Evolutionary conservation across 2,888 invertebrate species (phyloP), one percentile per base, ranked within the genome.

Genomic region (Drosophila kuntzei): DNA sequence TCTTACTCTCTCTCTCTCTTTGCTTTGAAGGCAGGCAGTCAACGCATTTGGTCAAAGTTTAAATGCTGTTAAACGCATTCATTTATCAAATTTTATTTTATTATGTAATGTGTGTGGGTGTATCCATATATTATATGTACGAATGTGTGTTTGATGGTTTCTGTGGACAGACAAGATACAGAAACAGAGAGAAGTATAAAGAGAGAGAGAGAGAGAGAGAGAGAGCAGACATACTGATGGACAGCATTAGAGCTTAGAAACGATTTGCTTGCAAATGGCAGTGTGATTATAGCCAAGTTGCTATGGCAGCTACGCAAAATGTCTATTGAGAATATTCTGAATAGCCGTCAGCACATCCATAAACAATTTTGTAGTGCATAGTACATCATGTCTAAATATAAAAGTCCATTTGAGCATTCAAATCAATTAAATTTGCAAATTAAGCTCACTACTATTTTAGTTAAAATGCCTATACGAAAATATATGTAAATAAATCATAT

Each of bases 51-150:
- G 66, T 68, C 78, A 76, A 61, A 75, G 68, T 67, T 78, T 77
- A 82, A 78, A 78, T 67, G 75, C 70, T 73, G 59, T 68, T 80
- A 67, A 80, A 79, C 64, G 58, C 58, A 75, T 63, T 73, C 67
- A 86, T 84, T 80, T 83, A 86, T 83, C 76, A 83, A 83, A 80
- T 79, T 79, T 64, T 63, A 67, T 72, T 73, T 71, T 72, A 68
- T 80, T 76, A 46, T 71, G 20, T 63, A 76, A 80, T 57, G 41
- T 41, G 14, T 27, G 34, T 25, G 25, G 58, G 41, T 22, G 46
- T 51, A 32, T 32, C 9, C 32, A 16, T 25, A 11, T 34, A 27
- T 14, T 66, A 8, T 50, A 27, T 34, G 12, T 64, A 20, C 62
- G 55, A 46, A 54, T 53, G 41, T 39, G 51, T 37, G 36, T 47